Base-by-base conservation (phyloP, 1,140 invertebrate species). In the Scylla paramamosain region DNA sequence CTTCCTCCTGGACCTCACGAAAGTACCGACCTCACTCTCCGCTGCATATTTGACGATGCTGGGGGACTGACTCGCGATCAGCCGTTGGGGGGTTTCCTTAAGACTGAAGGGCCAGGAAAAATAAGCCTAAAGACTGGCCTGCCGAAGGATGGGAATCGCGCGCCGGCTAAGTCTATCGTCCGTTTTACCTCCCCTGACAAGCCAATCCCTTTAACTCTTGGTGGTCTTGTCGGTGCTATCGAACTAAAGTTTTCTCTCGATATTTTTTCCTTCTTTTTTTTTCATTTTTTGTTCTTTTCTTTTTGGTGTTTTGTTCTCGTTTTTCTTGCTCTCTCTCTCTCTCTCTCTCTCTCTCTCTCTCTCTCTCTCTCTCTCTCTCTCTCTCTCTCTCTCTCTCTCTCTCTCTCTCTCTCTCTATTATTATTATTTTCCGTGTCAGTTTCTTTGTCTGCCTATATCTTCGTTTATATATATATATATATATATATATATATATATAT, bases 401-500 rank as follows among this genome's bases (percentile, higher is more conserved):
- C 20, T 46, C 7, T 90, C 4, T 52, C 25, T 45, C 39, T 90
- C 25, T 39, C 46, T 52, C 46, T 90, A 7, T 8, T n/a, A 6
- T 46, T 12, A 14, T 2, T 90, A 12, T 45, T 25, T 86, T 12
- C n/a, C 83, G 16, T 90, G 10, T 59, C 10, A 14, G 12, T 12
- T 8, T 59, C 52, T 59, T 20, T 59, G 12, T 59, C 52, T 59
- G 6, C 25, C 39, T 87, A 87, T 87, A 88, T 88, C n/a, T 88
- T 6, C 32, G 31, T 88, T 29, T 88, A 88, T 88, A 87, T 87
- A 87, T 87, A 87, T 87, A 87, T 87, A 87, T 87, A 87, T 87
- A 87, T 87, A 87, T 87, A 87, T 87, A 87, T 87, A 87, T 87
- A 87, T 87, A 87, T 87, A 87, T 87, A 87, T 87, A 87, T 87